Evolutionary conservation across 2,888 invertebrate genomes (phyloP).

Genomic region (Maniola hyperantus): DNA sequence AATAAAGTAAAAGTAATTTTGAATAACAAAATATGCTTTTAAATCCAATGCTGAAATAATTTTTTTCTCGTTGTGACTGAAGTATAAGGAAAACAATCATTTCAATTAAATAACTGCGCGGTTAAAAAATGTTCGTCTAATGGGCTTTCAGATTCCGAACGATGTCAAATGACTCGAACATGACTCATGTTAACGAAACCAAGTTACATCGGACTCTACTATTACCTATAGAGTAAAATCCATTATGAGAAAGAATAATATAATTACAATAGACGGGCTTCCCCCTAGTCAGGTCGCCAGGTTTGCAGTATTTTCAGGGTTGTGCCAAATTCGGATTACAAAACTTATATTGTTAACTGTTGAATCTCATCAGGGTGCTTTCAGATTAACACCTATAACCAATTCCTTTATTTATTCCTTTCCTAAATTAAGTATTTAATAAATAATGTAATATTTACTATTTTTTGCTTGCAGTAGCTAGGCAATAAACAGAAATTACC

Average conservation of each 20-base stretch:
- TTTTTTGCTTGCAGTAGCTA: too few species aligned
- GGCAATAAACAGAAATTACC: too few species aligned
- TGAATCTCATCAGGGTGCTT: neutral
- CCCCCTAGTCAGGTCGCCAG: neutral
- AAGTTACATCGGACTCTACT: constrained; percentile 8
- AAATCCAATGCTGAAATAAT: neutral
- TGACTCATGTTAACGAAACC: constrained; percentile 14
- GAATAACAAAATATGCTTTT: constrained; percentile 3
- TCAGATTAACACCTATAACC: neutral
- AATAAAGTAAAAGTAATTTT: neutral
- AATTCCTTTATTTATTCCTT: neutral
- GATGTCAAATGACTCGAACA: constrained; percentile 18
- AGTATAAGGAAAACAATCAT: constrained; percentile 14
- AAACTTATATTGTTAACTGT: neutral
- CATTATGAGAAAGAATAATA: constrained; percentile 9
- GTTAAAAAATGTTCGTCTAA: constrained; percentile 19
- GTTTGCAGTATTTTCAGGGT: neutral
- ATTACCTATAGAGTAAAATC: constrained; percentile 4
- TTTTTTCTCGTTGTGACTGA: constrained; percentile 1
- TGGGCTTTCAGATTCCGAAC: constrained; percentile 19
- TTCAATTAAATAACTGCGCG: constrained; percentile 18
- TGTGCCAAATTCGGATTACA: neutral
- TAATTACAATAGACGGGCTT: neutral
- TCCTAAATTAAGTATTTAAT: too few species aligned
- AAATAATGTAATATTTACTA: too few species aligned